phyloP scores from a whole-genome alignment of 2,113 vertebrate genomes.

The Eclectus roratus region DNA sequence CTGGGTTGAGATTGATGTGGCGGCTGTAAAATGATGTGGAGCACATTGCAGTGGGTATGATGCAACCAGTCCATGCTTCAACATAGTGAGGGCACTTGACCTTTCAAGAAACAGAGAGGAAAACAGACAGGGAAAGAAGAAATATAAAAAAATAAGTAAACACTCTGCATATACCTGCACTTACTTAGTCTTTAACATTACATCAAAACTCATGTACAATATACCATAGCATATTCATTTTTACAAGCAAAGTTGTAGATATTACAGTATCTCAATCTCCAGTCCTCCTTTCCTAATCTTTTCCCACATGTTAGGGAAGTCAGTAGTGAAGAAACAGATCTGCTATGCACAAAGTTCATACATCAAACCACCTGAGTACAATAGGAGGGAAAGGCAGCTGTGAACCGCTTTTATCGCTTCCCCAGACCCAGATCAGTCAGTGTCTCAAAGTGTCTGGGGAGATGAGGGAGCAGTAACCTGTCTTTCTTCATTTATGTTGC shows the following conservation, averaged over 20 bases:
- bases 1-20: background rate
- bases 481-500: background rate
- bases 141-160: background rate
- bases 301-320: background rate
- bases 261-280: background rate
- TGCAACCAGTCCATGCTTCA: background rate
- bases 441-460: background rate
- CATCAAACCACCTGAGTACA: background rate
- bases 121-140: background rate
- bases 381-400: background rate
- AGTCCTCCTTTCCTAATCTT: background rate
- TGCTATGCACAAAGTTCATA: background rate
- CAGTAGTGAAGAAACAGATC: background rate
- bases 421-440: background rate
- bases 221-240: background rate
- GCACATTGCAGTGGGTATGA: rapidly evolving
- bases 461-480: background rate
- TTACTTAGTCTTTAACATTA: background rate
- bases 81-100: background rate
- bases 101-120: background rate
- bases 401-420: rapidly evolving
- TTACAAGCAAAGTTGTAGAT: background rate
- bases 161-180: rapidly evolving
- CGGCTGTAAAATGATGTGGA: background rate
- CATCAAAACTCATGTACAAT: background rate